Evolutionary conservation across 2,888 invertebrate species (phyloP), one percentile per base, ranked within the genome.

Genomic region (Calameuta idolon): DNA sequence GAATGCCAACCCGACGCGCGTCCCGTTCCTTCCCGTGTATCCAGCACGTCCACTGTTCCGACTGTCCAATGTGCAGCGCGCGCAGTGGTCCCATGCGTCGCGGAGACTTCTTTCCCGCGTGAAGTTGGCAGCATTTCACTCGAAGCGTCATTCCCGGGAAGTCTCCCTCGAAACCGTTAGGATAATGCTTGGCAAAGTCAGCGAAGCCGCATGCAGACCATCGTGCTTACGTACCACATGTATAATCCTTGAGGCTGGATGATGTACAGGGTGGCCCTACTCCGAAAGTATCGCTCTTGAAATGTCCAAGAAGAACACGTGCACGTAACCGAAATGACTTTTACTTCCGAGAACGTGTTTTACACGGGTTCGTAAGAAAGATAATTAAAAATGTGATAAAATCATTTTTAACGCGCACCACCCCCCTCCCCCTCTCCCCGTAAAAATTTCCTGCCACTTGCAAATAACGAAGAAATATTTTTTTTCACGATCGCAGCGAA

Each of bases 151-250:
- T 85, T 85, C 85, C 82, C 85, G 79, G 85, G 86, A 85, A 81
- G 84, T 85, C 86, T 83, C 81, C 85, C 82, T 83, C 83, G 79
- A 79, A 84, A 85, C 85, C 85, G 85, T 85, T 85, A 85, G 83
- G 83, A 86, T 85, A 84, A 85, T 71, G 71, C 71, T 71, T 23
- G 55, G 55, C 55, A 55, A 15, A 55, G 55, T 55, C 55, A 23
- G 55, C 23, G 55, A 55, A 55, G 55, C 55, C 55, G 5, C 55
- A 23, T 23, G 55, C 35, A 12, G 35, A 55, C 55, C 23, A 23
- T 55, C 23, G 55, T 55, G 23, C 55, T 55, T 55, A 55, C n/a
- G n/a, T n/a, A n/a, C n/a, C n/a, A n/a, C n/a, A n/a, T 15, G 55
- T 55, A 23, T 55, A 9, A 55, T 55, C 9, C 55, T 55, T 15